Evolutionary conservation across 2,888 invertebrate species (phyloP).

Genomic region (Bedellia somnulentella): DNA sequence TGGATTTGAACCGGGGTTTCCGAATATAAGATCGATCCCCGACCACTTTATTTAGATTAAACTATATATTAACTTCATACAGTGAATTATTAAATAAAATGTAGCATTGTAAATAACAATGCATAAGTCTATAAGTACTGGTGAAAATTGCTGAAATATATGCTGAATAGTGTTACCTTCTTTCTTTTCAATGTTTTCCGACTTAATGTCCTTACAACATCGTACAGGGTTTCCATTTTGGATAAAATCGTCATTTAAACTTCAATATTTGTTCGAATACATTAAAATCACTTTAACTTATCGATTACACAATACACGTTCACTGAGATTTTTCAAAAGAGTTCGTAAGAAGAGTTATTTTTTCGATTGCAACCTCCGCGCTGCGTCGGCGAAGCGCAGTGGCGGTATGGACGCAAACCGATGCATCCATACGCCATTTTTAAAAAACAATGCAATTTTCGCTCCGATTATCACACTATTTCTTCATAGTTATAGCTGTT

Average conservation of each 20-base stretch:
- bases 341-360: too few relatives aligned
- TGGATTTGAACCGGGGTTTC: too few relatives aligned
- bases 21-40: too few relatives aligned
- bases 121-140: too few relatives aligned
- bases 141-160: too few relatives aligned
- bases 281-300: too few relatives aligned
- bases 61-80: too few relatives aligned
- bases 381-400: slow-evolving; percentile 40
- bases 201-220: slow-evolving; percentile 43
- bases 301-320: slow-evolving; percentile 3
- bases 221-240: slow-evolving; percentile 45
- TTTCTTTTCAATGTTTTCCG: slow-evolving; percentile 47
- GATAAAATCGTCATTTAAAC: slow-evolving; percentile 1
- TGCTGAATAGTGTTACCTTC: too few relatives aligned
- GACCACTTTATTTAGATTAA: too few relatives aligned
- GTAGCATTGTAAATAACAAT: too few relatives aligned
- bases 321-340: neutral
- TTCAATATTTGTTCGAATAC: too few relatives aligned
- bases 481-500: slow-evolving; percentile 27
- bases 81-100: too few relatives aligned
- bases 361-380: slow-evolving; percentile 22
- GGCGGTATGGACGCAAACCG: slow-evolving; percentile 26
- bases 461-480: slow-evolving; percentile 44
- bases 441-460: slow-evolving; percentile 53
- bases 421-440: slow-evolving; percentile 26